Base-by-base conservation (phyloP, 2,888 invertebrate species). In the Temnothorax unifasciatus region DNA sequence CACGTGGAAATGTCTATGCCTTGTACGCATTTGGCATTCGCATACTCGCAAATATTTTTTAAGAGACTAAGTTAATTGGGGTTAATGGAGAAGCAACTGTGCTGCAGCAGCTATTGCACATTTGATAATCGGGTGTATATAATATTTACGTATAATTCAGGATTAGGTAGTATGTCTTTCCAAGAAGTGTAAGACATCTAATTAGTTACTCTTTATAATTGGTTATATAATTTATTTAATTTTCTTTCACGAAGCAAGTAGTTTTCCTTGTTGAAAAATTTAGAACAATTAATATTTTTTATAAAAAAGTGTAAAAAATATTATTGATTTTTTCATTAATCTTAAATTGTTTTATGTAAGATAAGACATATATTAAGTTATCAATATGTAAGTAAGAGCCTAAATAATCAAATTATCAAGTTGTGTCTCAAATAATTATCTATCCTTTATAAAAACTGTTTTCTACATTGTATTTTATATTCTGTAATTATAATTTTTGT, bases 41-140 rank as follows among this genome's bases (percentile, higher is more conserved):
- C 34, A 57, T 47, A 64, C 57, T 57, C 47, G 64, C 25, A 29
- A 59, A 57, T 81, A 61, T 89, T 85, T 89, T 34, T 86, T 86
- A 76, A 82, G 79, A 83, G 71, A 68, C 57, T 47, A 61, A 81
- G 54, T 89, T 88, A 86, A 90, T 87, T 83, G 83, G 59, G 82
- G 82, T 85, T 84, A 89, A 88, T 84, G 57, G 83, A 83, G 63
- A 57, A 68, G 84, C 82, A 74, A 84, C 83, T 77, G 82, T 87
- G 76, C 61, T 44, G 52, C 34, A 82, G 47, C 57, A 61, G 69
- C 68, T 71, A 50, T 54, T 83, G n/a, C 11, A 50, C 13, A 54
- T 83, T 38, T 38, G 13, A 41, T 44, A 38, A 29, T 11, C 11
- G 8, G 25, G 9, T 13, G 29, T 13, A 11, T 4, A 15, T 38